Evolutionary conservation across 2,113 vertebrate genomes (phyloP), one percentile per base, ranked within the genome.

Genomic region (Gnathonemus longibarbis): DNA sequence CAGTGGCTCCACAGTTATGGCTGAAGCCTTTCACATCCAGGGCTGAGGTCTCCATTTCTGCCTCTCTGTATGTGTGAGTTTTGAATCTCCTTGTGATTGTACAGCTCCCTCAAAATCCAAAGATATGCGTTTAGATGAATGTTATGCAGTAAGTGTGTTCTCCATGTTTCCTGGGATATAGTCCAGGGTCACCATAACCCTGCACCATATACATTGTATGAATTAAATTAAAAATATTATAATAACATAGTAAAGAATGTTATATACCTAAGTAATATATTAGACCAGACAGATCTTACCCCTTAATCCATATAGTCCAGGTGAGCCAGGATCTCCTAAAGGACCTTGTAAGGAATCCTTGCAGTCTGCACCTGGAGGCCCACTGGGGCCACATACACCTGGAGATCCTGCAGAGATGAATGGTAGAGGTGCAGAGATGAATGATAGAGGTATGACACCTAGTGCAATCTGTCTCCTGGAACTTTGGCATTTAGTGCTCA

Each of bases 371-470:
- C 93, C 93, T 80, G 5, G 17, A 31, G 89, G 90, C 5, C 97
- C 97, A 6, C 94, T 94, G 88, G 94, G 92, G 27, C 97, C 97
- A 56, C 91, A 6, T 52, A 92, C 77, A 42, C 97, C 97, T 2
- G 94, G 93, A 27, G 93, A 85, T 5, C 97, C 97, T 97, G 85
- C 7, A 90, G 80, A 53, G 89, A 70, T 58, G 46, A 90, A 49
- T 21, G 13, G 48, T 24, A 56, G 53, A 56, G 53, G 53, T 56
- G 31, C 31, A 31, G 31, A 31, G 31, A 31, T 31, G 31, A 31
- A 31, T 31, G 31, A 1, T 31, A 31, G 31, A 31, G 31, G 31
- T 31, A 27, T 66, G 24, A 66, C 9, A n/a, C 58, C 9, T 11
- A 27, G 24, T n/a, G 58, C n/a, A 66, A n/a, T 27, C 58, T 27